Evolutionary conservation across 2,113 vertebrate species (phyloP).

Genomic region (Neodon shergylaensis): DNA sequence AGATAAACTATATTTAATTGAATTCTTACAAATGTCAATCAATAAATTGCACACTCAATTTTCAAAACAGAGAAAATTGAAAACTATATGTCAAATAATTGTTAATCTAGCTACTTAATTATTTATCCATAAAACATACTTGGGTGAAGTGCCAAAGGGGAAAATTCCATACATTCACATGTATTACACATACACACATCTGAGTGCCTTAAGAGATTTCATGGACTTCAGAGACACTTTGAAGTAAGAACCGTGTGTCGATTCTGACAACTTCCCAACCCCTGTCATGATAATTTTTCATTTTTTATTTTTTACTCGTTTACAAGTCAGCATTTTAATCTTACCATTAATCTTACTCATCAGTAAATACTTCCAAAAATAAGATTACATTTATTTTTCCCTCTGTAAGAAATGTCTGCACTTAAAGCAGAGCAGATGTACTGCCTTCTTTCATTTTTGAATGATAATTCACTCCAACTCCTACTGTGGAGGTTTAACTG

Average conservation of each 20-base stretch:
- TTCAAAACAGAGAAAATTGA: slow-evolving; percentile 22
- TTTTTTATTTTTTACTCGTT: background rate
- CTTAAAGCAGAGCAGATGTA: background rate
- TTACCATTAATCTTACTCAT: background rate
- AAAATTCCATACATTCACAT: background rate
- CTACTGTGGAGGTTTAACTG: background rate
- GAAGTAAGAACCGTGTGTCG: background rate
- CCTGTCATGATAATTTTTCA: background rate
- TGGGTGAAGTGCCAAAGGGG: background rate
- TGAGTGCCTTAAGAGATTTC: background rate
- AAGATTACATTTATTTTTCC: background rate
- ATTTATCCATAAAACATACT: slow-evolving; percentile 16
- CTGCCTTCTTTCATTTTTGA: background rate
- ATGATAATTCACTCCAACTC: background rate
- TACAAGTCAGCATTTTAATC: background rate
- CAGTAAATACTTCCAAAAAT: background rate
- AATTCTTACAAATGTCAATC: slow-evolving; percentile 16
- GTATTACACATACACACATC: background rate
- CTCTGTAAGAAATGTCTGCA: background rate
- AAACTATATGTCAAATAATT: background rate
- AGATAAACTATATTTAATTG: slow-evolving; percentile 29
- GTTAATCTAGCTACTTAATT: background rate
- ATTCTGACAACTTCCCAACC: background rate
- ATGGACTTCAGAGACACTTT: background rate
- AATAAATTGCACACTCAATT: background rate